phyloP scores from a whole-genome alignment of 2,888 invertebrate genomes.

The Drosophila quinaria region DNA sequence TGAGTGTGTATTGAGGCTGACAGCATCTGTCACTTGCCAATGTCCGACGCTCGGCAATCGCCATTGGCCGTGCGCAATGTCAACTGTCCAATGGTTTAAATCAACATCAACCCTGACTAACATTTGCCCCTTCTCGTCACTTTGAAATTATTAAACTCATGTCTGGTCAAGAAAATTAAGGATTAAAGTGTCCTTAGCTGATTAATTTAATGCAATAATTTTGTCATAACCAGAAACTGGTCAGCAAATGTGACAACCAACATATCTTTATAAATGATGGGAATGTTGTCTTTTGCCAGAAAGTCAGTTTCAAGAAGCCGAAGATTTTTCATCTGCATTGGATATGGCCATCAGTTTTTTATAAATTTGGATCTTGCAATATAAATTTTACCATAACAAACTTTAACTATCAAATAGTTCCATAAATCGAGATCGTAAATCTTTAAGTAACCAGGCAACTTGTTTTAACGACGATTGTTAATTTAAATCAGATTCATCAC shows the following conservation, averaged over 20 bases:
- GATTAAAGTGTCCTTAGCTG: constrained; percentile 12
- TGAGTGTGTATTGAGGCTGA: constrained; percentile 74
- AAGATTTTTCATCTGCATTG: not conserved
- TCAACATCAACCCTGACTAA: constrained; percentile 52
- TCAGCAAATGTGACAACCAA: not conserved
- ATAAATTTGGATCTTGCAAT: too few species aligned
- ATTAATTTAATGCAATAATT: not conserved
- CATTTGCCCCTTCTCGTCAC: not conserved
- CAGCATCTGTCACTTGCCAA: constrained; percentile 82
- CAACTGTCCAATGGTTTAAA: constrained; percentile 67
- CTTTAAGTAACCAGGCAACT: too few species aligned
- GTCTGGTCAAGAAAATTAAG: constrained; percentile 3
- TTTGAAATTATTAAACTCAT: constrained; percentile 17
- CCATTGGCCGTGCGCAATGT: constrained; percentile 53
- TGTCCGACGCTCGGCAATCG: constrained; percentile 28
- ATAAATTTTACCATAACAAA: too few species aligned
- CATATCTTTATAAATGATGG: too few species aligned
- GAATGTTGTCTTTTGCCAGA: too few species aligned
- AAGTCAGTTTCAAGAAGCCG: not conserved
- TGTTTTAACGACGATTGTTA: not conserved
- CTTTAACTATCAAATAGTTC: too few species aligned
- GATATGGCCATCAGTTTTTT: too few species aligned
- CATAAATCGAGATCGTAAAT: too few species aligned
- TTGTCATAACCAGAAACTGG: not conserved
- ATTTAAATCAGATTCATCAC: not conserved